Conservation (phyloP, 2,797 vertebrate genomes). For the Phalanger gymnotis region DNA sequence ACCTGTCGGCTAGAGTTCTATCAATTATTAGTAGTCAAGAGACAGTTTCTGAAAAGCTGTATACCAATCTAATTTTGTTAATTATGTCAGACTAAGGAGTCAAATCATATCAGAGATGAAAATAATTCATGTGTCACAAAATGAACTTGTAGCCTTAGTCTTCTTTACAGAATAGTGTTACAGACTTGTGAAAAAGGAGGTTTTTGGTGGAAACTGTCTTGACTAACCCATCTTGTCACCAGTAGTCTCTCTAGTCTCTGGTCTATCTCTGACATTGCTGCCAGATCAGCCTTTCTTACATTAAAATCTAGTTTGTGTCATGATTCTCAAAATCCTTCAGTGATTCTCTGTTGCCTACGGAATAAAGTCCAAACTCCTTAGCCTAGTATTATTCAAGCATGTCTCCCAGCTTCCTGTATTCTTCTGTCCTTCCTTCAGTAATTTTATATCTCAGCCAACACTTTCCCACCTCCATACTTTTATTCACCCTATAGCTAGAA, state of each 20-base stretch:
- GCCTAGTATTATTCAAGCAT: too few species aligned
- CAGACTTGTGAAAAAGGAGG: not conserved
- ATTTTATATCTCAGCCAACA: not conserved
- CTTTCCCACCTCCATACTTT: not conserved
- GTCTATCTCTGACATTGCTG: too few species aligned
- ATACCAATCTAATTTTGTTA: constrained; percentile 36
- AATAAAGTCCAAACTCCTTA: too few species aligned
- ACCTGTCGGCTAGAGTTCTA: not conserved
- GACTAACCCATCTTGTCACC: too few species aligned
- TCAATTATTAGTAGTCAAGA: not conserved
- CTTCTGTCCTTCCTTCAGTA: too few species aligned
- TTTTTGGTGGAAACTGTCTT: not conserved
- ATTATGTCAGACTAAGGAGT: constrained; percentile 25
- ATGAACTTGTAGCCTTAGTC: constrained; percentile 17
- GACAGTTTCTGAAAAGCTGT: not conserved
- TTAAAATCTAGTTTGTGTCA: too few species aligned
- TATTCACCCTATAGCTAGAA: too few species aligned
- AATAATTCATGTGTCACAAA: constrained; percentile 26
- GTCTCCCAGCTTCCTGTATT: too few species aligned
- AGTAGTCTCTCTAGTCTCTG: too few species aligned
- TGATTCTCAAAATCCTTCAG: too few species aligned
- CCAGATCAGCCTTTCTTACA: too few species aligned
- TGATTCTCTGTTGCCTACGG: too few species aligned
- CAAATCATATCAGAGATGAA: not conserved
- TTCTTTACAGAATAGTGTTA: constrained; percentile 29